Base-by-base conservation (phyloP, 2,797 vertebrate species). In the Ciconia nigra region DNA sequence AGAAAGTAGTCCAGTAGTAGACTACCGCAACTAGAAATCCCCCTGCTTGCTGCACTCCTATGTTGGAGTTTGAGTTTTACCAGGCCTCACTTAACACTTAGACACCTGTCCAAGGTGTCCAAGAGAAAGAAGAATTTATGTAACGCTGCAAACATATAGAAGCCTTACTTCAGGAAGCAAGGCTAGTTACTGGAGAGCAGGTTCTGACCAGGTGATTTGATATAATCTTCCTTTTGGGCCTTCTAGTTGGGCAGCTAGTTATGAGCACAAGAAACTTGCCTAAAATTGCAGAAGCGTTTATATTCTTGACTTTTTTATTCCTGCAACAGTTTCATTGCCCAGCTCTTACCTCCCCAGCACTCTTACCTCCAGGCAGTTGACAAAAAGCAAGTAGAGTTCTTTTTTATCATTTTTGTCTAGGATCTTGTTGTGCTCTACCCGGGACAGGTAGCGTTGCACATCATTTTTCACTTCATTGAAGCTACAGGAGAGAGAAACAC, bases 301-400 rank as follows among this genome's bases (percentile, higher is more conserved):
- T 77, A 7, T 29, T 84, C 47, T 37, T 33, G 44, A 15, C 9
- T 52, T 37, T 22, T 66, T 58, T 6, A 55, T 11, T 83, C 35
- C 58, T 41, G 7, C 33, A 49, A 15, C 25, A 54, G 55, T 44
- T 74, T 33, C 39, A 9, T 3, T 33, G 29, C 44, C 71, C 67
- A 89, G 52, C 26, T 61, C 44, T 67, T 67, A 74, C 65, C 59
- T 41, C 15, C 52, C 19, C 83, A 33, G 63, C 79, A 24, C 4
- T 55, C 91, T 74, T 95, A 99, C 99, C 99, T 99, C 99, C 63
- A 99, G 96, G 94, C 99, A 99, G 98, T 98, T 99, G 91, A 99
- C 98, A 96, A 99, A 99, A 71, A 99, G 97, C 71, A 98, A 90
- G 96, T 99, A 99, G 41, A 99, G 98, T 61, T 99, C 99, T 0